A percentile compares a stretch with the other conserved stretches of the same genome.
These are phyloP conservation scores for Chlamydotis undulata DNA, from an alignment of 2,113 vertebrate species.

Conservation along the genomic window DNA sequence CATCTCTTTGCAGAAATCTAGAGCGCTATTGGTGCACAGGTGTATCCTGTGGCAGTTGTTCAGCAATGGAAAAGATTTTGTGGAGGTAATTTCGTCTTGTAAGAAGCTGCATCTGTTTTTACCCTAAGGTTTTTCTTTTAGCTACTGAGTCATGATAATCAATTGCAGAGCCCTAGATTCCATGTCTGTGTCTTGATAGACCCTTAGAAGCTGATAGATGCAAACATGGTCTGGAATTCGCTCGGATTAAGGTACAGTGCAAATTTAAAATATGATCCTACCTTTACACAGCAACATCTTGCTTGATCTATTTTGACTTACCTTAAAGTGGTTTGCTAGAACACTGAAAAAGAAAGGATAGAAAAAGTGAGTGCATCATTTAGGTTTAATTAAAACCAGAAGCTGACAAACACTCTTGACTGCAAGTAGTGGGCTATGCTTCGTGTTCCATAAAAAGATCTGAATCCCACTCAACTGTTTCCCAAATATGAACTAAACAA, in stretches of 20 bases:
- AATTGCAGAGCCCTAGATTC: background rate
- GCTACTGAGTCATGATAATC: background rate
- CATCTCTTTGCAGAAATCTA: background rate
- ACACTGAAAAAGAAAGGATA: background rate
- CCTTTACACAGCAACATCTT: background rate
- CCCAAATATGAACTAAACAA: background rate
- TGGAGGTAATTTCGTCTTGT: background rate
- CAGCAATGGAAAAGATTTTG: background rate
- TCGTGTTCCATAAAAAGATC: background rate
- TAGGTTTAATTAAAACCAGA: conserved; percentile 22
- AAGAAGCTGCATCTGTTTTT: background rate
- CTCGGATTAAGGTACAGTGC: background rate
- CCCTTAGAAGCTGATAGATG: background rate
- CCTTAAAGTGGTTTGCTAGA: background rate
- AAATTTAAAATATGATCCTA: background rate
- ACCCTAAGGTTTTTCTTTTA: background rate
- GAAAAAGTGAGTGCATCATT: background rate
- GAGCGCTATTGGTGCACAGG: background rate
- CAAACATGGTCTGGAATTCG: background rate
- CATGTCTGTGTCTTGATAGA: background rate
- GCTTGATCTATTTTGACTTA: background rate
- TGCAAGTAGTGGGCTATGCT: background rate
- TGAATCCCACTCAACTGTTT: background rate
- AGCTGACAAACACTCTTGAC: background rate
- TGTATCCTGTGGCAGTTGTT: background rate